These are phyloP conservation scores for Rhinoptilus africanus DNA, from an alignment of 2,113 vertebrate species.

Conservation along the genomic window DNA sequence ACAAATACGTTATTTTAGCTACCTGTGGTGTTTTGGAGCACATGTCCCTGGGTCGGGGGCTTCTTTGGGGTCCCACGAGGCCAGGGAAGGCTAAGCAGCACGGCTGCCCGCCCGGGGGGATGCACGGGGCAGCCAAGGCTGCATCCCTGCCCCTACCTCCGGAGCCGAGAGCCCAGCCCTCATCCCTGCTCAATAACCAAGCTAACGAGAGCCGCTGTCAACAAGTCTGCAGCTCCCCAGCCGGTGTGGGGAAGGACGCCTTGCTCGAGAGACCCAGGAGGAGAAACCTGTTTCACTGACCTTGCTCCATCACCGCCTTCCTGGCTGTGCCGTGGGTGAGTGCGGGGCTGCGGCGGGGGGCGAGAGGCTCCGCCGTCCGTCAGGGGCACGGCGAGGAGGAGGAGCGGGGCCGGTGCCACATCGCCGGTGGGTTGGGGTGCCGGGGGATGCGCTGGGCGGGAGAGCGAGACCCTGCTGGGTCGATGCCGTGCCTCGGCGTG, in stretches of 20 bases:
- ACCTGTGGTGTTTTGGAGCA: accelerated
- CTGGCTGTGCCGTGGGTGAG: not conserved
- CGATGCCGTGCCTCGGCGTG: not conserved
- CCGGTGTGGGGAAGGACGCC: not conserved
- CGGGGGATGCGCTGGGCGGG: not conserved
- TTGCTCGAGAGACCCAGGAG: not conserved
- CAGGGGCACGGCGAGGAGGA: not conserved
- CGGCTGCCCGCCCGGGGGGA: accelerated
- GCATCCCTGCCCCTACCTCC: not conserved
- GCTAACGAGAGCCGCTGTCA: constrained; percentile 46
- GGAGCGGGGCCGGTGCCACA: not conserved
- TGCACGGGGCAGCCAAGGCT: accelerated
- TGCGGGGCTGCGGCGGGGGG: not conserved
- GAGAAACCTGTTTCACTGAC: constrained; percentile 66
- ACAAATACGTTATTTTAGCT: accelerated
- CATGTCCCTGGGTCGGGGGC: accelerated
- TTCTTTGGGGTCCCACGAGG: accelerated
- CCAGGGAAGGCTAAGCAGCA: not conserved
- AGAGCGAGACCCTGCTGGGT: not conserved
- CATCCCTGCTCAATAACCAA: not conserved
- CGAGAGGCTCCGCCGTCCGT: not conserved
- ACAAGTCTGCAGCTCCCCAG: not conserved
- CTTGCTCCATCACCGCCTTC: constrained; percentile 64
- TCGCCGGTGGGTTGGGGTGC: not conserved
- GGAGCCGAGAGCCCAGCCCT: not conserved